Percentiles rank a stretch among this genome's conserved stretches.
These are phyloP conservation scores for Drosophila elegans DNA, from an alignment of 1,140 invertebrate species.

Conservation along the genomic window DNA sequence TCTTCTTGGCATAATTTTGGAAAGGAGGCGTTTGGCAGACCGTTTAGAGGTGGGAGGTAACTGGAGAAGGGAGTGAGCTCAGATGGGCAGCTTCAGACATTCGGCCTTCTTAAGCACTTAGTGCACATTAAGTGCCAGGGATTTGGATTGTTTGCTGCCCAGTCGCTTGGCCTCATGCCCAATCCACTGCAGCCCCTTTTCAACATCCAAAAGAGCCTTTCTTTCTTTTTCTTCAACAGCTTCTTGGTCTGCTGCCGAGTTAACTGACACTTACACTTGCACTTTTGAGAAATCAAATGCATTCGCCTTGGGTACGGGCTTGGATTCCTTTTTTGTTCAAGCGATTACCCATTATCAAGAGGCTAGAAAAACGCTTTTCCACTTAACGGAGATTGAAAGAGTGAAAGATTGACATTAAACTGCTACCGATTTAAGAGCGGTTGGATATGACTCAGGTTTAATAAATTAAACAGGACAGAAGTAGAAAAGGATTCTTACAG, in stretches of 20 bases:
- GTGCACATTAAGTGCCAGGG: conserved; percentile 63
- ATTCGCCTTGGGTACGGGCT: conserved; percentile 28
- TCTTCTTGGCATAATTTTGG: background rate
- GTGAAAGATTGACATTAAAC: conserved; percentile 14
- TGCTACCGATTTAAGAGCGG: background rate
- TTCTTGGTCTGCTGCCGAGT: conserved; percentile 25
- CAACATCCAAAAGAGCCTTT: conserved; percentile 6
- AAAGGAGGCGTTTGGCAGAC: background rate
- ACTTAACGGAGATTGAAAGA: conserved; percentile 1
- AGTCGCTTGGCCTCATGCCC: conserved; percentile 49
- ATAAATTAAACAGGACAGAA: background rate
- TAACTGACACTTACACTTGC: conserved; percentile 64
- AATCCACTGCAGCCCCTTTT: conserved; percentile 28
- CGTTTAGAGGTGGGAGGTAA: conserved; percentile 2
- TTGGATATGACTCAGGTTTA: too few relatives aligned
- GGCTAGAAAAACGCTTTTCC: conserved; percentile 9
- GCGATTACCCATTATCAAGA: conserved; percentile 10
- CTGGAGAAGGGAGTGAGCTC: conserved; percentile 1
- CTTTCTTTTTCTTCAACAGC: conserved; percentile 11
- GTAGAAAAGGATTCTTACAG: too few relatives aligned
- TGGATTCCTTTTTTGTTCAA: conserved; percentile 8
- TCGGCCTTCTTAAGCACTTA: conserved; percentile 61
- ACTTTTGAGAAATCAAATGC: conserved; percentile 55
- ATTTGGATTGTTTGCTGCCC: conserved; percentile 41
- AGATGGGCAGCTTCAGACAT: conserved; percentile 44